phyloP scores from a whole-genome alignment of 1,140 invertebrate genomes.

The Brachionus angularis region DNA sequence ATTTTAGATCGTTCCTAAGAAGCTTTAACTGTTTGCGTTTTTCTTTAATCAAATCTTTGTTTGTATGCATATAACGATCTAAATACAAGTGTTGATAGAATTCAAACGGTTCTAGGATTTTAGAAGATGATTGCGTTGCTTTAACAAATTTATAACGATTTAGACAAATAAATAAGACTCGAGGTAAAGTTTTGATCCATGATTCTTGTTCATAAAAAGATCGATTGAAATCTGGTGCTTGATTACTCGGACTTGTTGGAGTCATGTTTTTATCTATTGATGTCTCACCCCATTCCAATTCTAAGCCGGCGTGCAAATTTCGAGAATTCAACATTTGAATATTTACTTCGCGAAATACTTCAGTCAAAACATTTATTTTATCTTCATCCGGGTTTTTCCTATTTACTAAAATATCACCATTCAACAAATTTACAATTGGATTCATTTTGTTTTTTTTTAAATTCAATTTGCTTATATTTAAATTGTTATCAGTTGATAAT shows the following conservation, averaged over 20 bases:
- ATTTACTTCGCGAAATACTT: constrained; percentile 60
- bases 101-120: constrained; percentile 61
- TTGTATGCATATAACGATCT: constrained; percentile 61
- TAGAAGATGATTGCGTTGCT: constrained; percentile 26
- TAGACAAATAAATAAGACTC: constrained; percentile 60
- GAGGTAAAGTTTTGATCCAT: constrained; percentile 60
- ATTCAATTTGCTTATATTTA: no score
- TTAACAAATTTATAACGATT: constrained; percentile 59
- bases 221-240: not conserved
- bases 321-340: constrained; percentile 58
- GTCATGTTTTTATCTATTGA: constrained; percentile 4
- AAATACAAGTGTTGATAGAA: constrained; percentile 60
- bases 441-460: constrained; percentile 48
- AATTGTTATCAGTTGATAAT: no score
- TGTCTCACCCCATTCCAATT: constrained; percentile 54
- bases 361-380: constrained; percentile 50
- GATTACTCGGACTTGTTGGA: not conserved
- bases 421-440: constrained; percentile 60
- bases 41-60: constrained; percentile 56
- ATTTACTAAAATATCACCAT: constrained; percentile 59
- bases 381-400: constrained; percentile 56
- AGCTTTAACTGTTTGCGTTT: constrained; percentile 58
- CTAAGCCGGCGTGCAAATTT: constrained; percentile 59
- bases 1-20: constrained; percentile 55
- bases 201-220: constrained; percentile 47